phyloP scores from a whole-genome alignment of 2,113 vertebrate genomes.

The Phaethon lepturus region DNA sequence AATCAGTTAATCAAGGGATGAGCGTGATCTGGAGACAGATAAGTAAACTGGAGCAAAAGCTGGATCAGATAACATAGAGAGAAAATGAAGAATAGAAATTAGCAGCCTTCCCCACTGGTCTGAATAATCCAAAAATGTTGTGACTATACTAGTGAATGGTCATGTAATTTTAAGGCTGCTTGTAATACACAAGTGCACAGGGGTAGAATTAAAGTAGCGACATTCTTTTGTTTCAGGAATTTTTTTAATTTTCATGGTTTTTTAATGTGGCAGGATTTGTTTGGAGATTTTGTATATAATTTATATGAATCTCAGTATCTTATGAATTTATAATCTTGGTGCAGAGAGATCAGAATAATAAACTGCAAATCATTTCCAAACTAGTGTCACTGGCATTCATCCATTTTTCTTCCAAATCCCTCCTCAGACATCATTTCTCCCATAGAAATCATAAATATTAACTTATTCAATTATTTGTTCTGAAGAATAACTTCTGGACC shows the following conservation, averaged over 20 bases:
- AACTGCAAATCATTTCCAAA: neutral
- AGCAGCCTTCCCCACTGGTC: neutral
- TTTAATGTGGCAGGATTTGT: neutral
- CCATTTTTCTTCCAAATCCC: neutral
- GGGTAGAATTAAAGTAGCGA: neutral
- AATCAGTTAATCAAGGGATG: neutral
- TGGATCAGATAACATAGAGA: neutral
- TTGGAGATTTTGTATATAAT: neutral
- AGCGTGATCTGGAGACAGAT: neutral
- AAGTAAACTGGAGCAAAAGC: neutral
- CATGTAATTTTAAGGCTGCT: neutral
- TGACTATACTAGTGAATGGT: neutral
- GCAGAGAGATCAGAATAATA: neutral
- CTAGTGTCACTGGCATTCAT: neutral
- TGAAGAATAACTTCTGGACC: neutral
- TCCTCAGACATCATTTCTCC: neutral
- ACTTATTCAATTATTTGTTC: neutral
- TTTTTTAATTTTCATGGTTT: neutral
- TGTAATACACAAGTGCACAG: neutral
- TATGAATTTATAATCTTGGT: slow-evolving; percentile 2
- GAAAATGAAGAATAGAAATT: neutral
- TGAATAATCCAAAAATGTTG: neutral
- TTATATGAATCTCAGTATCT: neutral
- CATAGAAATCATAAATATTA: neutral
- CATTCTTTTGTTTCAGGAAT: neutral